Conservation (phyloP, 2,797 vertebrate genomes). For the Galago senegalensis region DNA sequence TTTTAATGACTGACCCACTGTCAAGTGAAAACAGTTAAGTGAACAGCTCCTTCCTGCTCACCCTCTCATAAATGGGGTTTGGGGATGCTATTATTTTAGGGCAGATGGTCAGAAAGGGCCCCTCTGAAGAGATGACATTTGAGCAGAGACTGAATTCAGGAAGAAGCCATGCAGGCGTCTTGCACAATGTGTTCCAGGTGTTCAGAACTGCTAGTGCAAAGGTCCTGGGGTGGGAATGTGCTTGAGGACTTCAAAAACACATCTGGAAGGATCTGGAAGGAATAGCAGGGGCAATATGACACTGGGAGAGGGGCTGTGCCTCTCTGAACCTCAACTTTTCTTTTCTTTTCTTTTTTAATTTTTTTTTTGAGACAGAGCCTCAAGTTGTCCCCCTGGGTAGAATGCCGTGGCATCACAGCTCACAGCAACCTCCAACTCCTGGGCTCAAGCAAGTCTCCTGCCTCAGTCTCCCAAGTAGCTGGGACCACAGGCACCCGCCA, state of each 20-base stretch:
- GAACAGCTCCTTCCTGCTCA: neutral
- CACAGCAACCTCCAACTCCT: too few species aligned
- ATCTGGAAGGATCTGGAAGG: neutral
- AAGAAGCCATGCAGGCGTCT: neutral
- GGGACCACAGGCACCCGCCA: too few species aligned
- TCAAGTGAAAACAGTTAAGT: neutral
- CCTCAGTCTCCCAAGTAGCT: too few species aligned
- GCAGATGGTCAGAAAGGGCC: neutral
- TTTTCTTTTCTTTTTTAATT: neutral
- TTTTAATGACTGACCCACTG: neutral
- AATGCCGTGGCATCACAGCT: too few species aligned
- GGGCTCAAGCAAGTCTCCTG: too few species aligned
- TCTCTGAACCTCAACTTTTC: neutral
- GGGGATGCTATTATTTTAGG: neutral
- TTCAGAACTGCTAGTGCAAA: neutral
- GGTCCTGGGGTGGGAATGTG: neutral
- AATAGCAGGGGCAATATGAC: neutral
- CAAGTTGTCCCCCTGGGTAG: too few species aligned
- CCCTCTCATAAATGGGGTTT: neutral
- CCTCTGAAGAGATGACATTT: neutral
- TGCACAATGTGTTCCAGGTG: neutral
- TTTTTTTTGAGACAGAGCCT: too few species aligned
- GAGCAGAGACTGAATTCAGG: neutral
- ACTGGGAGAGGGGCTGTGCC: neutral
- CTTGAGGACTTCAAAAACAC: neutral